Base-by-base conservation (phyloP, 2,797 vertebrate genomes). In the Enteromius anoplus region DNA sequence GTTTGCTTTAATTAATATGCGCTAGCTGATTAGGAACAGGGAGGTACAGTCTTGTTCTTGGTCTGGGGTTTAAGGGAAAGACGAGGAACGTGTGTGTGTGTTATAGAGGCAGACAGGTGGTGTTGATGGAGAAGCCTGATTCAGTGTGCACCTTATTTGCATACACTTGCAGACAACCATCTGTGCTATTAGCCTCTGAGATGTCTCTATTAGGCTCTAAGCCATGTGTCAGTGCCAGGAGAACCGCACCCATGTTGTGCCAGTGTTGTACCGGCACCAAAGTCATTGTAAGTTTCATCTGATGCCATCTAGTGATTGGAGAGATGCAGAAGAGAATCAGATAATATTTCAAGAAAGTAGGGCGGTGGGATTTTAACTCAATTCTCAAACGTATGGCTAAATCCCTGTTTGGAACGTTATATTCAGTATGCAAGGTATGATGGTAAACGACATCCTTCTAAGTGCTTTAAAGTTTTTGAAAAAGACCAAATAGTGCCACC, bases 161-260 rank as follows among this genome's bases (percentile, higher is more conserved):
- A 99, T 98, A 97, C 96, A 98, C 97, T 97, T 97, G 75, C 75
- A 83, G 97, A 98, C 96, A 97, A 94, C 97, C 98, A 99, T 99
- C 98, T 98, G 97, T 94, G 96, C 96, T 97, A 97, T 98, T 96
- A 94, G 95, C 94, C 91, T 90, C 91, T 84, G 90, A 92, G 91
- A 97, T 94, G 94, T 98, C 97, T 98, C 96, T 94, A 97, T 98
- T 96, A 96, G 95, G 91, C 93, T 89, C 91, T 0, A 29, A 87
- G 93, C 91, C 92, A 92, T 72, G 42, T 80, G 84, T 82, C 89
- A 79, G 83, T 92, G 92, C 87, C 88, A 85, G 84, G 68, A 72
- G 73, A 40, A 26, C 70, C 88, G 83, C 86, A 26, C 32, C 85
- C 21, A 83, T 83, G 73, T 84, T 86, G 89, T 81, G 90, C 87